These are phyloP conservation scores for Channa argus DNA, from an alignment of 2,113 vertebrate species.

Conservation along the genomic window DNA sequence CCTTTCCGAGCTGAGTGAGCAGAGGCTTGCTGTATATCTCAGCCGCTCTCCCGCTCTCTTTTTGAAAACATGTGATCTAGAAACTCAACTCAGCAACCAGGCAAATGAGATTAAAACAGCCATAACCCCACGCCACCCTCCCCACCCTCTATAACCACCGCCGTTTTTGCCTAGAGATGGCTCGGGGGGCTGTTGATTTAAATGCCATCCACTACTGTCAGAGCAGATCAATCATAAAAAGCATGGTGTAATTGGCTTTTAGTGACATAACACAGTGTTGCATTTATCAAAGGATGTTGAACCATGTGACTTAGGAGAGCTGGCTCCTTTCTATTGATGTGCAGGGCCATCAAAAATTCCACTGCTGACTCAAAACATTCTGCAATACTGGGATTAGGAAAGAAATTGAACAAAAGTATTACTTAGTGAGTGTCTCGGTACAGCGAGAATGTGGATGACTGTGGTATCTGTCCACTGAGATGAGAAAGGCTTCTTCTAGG, in stretches of 20 bases:
- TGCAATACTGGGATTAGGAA: conserved; percentile 53
- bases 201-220: conserved; percentile 81
- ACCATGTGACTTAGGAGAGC: conserved; percentile 72
- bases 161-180: conserved; percentile 76
- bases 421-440: conserved; percentile 53
- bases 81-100: conserved; percentile 84
- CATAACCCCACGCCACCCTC: conserved; percentile 66
- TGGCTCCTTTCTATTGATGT: conserved; percentile 60
- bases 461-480: conserved; percentile 59
- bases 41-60: conserved; percentile 71
- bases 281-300: conserved; percentile 80
- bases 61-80: conserved; percentile 83
- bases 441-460: conserved; percentile 25
- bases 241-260: conserved; percentile 85
- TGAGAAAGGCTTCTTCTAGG: conserved; percentile 57
- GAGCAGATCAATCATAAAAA: conserved; percentile 81
- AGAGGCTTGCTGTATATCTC: conserved; percentile 75
- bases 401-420: conserved; percentile 65
- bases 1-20: conserved; percentile 81
- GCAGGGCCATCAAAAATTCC: conserved; percentile 54
- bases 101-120: conserved; percentile 86
- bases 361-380: conserved; percentile 80
- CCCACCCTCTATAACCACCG: conserved; percentile 67
- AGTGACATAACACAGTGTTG: conserved; percentile 78
- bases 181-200: conserved; percentile 80